Evolutionary conservation across 1,140 invertebrate genomes (phyloP).

Genomic region (Sminthurinus signatus): DNA sequence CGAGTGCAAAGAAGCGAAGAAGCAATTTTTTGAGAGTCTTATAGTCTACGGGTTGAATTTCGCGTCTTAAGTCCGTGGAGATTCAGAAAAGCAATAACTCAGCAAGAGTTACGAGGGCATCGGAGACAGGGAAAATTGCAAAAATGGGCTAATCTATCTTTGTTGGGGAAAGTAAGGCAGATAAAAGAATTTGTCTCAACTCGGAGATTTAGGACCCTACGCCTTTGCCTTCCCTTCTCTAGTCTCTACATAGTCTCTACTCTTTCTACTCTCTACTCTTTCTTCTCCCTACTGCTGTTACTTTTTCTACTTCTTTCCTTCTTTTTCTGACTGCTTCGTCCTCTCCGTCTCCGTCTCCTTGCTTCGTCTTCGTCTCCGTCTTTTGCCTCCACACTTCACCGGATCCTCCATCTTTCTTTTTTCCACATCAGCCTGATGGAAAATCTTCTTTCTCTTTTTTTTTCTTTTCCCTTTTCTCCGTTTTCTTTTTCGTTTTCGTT

Average conservation of each 20-base stretch:
- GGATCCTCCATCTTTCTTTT: conserved; percentile 34
- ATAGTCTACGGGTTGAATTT: conserved; percentile 32
- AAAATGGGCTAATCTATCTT: conserved; percentile 45
- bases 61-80: conserved; percentile 43
- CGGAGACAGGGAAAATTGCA: conserved; percentile 44
- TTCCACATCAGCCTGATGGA: conserved; percentile 25
- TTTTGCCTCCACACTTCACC: conserved; percentile 31
- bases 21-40: conserved; percentile 21
- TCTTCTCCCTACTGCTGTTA: not conserved
- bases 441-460: conserved; percentile 10
- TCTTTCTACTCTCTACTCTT: no score
- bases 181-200: conserved; percentile 45
- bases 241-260: conserved; percentile 10
- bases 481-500: no score
- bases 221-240: conserved; percentile 22
- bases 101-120: conserved; percentile 42
- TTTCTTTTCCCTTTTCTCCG: no score
- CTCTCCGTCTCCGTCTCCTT: conserved; percentile 9
- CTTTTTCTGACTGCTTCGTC: not conserved
- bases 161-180: conserved; percentile 44
- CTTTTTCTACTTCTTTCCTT: conserved; percentile 3
- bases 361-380: not conserved
- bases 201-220: conserved; percentile 41
- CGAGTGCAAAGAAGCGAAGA: conserved; percentile 24
- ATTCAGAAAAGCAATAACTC: conserved; percentile 43